These are phyloP conservation scores for Latrodectus elegans DNA, from an alignment of 2,888 invertebrate species.

Conservation along the genomic window DNA sequence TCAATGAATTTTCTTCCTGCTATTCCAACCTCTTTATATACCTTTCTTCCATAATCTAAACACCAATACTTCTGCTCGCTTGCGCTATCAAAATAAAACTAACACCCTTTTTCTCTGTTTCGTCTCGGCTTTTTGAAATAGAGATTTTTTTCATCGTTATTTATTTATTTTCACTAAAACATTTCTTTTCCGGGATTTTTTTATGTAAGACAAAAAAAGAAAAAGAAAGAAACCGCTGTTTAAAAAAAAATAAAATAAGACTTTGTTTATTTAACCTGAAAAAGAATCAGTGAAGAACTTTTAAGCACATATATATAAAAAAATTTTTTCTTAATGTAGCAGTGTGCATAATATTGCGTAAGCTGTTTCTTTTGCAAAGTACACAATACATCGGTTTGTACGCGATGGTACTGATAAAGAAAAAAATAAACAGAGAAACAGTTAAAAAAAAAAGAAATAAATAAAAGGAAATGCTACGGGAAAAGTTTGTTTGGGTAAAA, in stretches of 20 bases:
- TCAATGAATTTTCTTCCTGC: neutral
- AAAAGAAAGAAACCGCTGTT: conserved; percentile 9
- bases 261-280: neutral
- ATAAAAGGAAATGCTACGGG: neutral
- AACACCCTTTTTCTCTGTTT: conserved; percentile 22
- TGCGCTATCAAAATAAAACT: conserved; percentile 58
- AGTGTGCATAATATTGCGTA: neutral
- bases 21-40: conserved; percentile 32
- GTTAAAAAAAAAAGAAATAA: conserved; percentile 34
- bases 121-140: conserved; percentile 2
- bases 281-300: neutral
- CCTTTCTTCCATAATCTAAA: conserved; percentile 51
- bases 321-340: neutral
- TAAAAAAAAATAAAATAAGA: neutral
- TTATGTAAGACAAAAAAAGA: neutral
- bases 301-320: neutral
- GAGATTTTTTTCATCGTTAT: conserved; percentile 8
- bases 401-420: neutral
- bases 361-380: neutral
- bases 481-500: conserved; percentile 39
- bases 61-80: conserved; percentile 23
- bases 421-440: neutral
- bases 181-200: neutral
- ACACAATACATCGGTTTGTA: neutral
- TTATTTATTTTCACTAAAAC: neutral